Conservation (phyloP, 2,113 vertebrate genomes). For the Arothron firmamentum region DNA sequence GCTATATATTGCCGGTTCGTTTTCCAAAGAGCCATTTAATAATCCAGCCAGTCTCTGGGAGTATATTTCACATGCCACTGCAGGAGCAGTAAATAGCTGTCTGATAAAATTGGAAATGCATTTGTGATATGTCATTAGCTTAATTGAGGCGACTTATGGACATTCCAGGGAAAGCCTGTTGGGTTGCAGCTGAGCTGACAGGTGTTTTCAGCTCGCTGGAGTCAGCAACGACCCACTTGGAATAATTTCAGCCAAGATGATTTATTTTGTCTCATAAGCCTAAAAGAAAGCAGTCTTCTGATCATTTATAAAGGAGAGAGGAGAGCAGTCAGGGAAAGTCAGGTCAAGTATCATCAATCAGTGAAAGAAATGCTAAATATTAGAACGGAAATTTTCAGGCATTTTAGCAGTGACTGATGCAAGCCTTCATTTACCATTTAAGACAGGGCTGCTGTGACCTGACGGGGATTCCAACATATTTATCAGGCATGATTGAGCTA, state of each 20-base stretch:
- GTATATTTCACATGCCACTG: neutral
- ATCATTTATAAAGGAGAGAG: conserved; percentile 17
- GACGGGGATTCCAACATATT: no score
- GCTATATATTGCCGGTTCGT: conserved; percentile 14
- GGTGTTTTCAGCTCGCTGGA: conserved; percentile 23
- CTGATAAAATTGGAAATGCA: conserved; percentile 28
- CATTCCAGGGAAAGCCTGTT: conserved; percentile 9
- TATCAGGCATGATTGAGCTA: no score
- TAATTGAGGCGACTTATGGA: conserved; percentile 32
- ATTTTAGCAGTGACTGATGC: no score
- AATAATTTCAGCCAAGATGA: conserved; percentile 14
- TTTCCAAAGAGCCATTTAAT: neutral
- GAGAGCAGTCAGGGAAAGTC: neutral
- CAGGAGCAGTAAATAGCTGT: conserved; percentile 9
- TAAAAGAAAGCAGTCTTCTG: conserved; percentile 8
- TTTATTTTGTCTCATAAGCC: conserved; percentile 9
- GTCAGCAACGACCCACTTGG: conserved; percentile 40
- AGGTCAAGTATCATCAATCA: no score
- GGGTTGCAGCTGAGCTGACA: conserved; percentile 26
- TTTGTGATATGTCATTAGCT: conserved; percentile 35
- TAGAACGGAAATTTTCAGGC: no score
- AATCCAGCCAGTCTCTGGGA: neutral
- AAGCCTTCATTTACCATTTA: no score
- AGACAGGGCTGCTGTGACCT: no score
- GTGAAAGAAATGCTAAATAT: no score